Conservation (phyloP, 2,797 vertebrate genomes). For the Anisognathus igniventris region DNA sequence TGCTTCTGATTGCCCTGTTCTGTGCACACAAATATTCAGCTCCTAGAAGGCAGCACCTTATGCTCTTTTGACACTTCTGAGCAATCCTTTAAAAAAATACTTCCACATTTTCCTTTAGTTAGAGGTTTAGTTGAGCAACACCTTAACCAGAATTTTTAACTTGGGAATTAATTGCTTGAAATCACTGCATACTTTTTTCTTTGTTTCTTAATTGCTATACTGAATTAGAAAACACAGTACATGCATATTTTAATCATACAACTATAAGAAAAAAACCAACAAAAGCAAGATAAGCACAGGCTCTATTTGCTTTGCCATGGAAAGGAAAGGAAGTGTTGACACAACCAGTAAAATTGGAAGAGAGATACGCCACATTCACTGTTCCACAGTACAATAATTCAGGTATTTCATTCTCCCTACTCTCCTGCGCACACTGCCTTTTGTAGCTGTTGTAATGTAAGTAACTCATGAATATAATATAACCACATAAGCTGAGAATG, state of each 20-base stretch:
- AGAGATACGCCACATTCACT: neutral
- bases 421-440: accelerated
- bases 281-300: neutral
- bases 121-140: neutral
- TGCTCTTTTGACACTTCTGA: neutral
- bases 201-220: neutral
- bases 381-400: neutral
- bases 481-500: neutral
- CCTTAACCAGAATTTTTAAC: neutral
- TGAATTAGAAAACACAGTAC: neutral
- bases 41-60: neutral
- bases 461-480: neutral
- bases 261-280: accelerated
- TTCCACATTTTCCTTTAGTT: neutral
- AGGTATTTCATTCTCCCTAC: neutral
- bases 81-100: neutral
- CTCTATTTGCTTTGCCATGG: neutral
- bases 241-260: neutral
- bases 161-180: neutral
- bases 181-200: neutral
- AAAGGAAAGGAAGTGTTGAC: neutral
- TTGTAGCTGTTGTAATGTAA: neutral
- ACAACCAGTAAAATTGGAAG: neutral
- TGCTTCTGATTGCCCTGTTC: neutral
- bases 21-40: neutral